Base-by-base conservation (phyloP, 2,888 invertebrate genomes). In the Galerucella pusilla region DNA sequence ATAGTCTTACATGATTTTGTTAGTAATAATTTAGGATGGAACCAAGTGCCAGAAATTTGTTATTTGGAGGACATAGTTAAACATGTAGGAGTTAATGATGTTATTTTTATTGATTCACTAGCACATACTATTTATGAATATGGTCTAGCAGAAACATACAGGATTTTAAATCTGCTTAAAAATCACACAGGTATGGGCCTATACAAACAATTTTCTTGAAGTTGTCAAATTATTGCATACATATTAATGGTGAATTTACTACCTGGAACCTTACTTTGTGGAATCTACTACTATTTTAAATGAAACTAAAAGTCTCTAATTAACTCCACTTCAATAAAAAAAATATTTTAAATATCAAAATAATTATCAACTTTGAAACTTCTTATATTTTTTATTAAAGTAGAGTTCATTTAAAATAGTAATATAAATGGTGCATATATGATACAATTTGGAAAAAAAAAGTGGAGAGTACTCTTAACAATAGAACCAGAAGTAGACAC, bases 141-240 rank as follows among this genome's bases (percentile, higher is more conserved):
- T 80, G 85, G 85, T 52, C 68, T 85, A 45, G 71, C 74, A 45
- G 78, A 80, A 64, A 78, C 83, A n/a, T 87, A 85, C 71, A 81
- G 80, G 54, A 71, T 84, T 28, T 78, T 86, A 20, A 83, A 85
- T 74, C 67, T 78, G 67, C 77, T 85, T 63, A 81, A 79, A 73
- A 80, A 85, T 49, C 86, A 77, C 81, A 83, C 77, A 88, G 88
- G 54, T 90, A 88, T 83, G 75, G n/a, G 4, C 16, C 52, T 28
- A 52, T 20, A 54, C 12, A 61, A 61, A 28, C 11, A 49, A 49
- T 49, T 0, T 12, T 49, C 35, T 49, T 49, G 14, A 49, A 49
- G 11, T 46, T 46, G 46, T 46, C 49, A 12, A 11, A 49, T 11
- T 49, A 12, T 49, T 49, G 14, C 49, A 49, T 49, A 14, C 14